Evolutionary conservation across 2,888 invertebrate species (phyloP).

Genomic region (Coremacera marginata): DNA sequence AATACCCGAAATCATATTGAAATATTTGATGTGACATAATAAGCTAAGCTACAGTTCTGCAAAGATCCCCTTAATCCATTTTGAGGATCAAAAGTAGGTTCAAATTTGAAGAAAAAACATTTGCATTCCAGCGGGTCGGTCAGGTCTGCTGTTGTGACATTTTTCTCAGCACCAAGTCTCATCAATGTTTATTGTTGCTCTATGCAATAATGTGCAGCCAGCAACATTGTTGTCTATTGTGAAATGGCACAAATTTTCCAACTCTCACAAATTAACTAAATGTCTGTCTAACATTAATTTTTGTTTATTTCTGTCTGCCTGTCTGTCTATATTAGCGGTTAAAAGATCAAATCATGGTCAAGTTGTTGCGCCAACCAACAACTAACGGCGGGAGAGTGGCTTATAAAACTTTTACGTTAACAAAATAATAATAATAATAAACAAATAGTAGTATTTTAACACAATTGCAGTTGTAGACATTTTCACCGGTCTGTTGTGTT

Average conservation of each 20-base stretch:
- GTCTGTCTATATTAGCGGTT: background rate
- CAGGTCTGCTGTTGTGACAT: too few species aligned
- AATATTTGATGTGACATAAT: too few species aligned
- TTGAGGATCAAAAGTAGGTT: too few species aligned
- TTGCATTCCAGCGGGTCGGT: background rate
- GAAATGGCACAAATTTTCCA: conserved; percentile 13
- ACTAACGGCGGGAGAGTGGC: background rate
- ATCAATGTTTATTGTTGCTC: background rate
- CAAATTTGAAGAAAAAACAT: too few species aligned
- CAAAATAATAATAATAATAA: background rate
- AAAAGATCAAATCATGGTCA: conserved; percentile 39
- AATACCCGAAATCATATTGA: too few species aligned
- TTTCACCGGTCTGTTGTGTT: conserved; percentile 17
- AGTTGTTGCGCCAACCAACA: conserved; percentile 11
- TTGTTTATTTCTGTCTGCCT: background rate
- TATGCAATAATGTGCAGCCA: background rate
- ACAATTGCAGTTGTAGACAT: conserved; percentile 23
- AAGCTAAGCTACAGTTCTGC: too few species aligned
- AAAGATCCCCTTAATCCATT: too few species aligned
- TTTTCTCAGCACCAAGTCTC: background rate
- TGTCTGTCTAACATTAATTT: background rate
- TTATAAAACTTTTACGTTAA: background rate
- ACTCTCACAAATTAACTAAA: background rate
- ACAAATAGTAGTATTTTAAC: background rate
- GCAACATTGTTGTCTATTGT: background rate